Percentiles rank a stretch among this genome's conserved stretches.
phyloP scores from a whole-genome alignment of 2,888 invertebrate genomes.

The Belgica antarctica region DNA sequence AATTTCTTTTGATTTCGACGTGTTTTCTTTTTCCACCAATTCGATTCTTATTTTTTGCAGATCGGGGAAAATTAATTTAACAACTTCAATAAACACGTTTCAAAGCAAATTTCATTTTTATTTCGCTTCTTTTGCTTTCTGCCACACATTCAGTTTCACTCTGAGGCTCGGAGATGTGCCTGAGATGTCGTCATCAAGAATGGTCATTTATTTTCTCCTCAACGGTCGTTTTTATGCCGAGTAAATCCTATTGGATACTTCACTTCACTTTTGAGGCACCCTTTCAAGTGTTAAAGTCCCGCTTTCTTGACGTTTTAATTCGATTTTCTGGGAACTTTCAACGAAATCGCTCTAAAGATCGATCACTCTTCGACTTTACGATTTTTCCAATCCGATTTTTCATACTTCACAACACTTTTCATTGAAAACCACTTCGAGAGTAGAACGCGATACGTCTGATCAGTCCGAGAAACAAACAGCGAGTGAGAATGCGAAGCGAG shows the following conservation, averaged over 20 bases:
- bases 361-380: neutral
- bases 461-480: neutral
- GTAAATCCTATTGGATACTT: conserved; percentile 15
- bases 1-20: neutral
- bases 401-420: neutral
- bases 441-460: conserved; percentile 27
- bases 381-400: neutral
- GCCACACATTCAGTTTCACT: neutral
- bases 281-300: neutral
- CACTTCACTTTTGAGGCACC: conserved; percentile 22
- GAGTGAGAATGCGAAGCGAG: conserved; percentile 33
- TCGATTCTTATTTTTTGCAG: too few relatives aligned
- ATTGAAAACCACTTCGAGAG: neutral
- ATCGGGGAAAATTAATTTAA: neutral
- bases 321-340: neutral
- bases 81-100: conserved; percentile 17
- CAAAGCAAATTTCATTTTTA: neutral
- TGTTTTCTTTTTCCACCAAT: neutral
- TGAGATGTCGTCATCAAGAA: conserved; percentile 41
- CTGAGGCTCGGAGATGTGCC: neutral
- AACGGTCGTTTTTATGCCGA: neutral
- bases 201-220: conserved; percentile 32
- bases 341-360: neutral
- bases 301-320: too few relatives aligned
- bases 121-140: neutral